Percentiles rank a stretch among this genome's conserved stretches.
Conservation (phyloP, 2,888 invertebrate species). For the Amphipyra berbera region DNA sequence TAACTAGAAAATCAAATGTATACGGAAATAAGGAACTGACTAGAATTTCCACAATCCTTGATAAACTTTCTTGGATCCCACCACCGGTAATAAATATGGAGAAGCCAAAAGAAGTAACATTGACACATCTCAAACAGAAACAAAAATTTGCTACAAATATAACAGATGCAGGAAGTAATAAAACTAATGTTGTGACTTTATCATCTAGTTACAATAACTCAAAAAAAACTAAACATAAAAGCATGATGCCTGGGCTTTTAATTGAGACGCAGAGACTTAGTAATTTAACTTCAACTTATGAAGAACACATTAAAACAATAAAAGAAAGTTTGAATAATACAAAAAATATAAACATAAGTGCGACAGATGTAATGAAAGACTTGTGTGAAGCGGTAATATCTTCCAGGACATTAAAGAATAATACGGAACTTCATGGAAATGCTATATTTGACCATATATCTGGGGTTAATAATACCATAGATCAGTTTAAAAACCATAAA, state of each 20-base stretch:
- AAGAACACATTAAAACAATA: constrained; percentile 12
- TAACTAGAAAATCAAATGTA: constrained; percentile 22
- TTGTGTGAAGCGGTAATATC: background rate
- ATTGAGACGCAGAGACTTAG: constrained; percentile 9
- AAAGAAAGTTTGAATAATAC: constrained; percentile 12
- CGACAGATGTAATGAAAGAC: constrained; percentile 9
- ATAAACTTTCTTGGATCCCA: constrained; percentile 7
- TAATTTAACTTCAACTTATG: constrained; percentile 19
- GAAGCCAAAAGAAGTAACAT: background rate
- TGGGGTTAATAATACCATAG: background rate
- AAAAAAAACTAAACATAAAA: constrained; percentile 30
- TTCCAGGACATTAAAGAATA: background rate
- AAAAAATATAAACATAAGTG: constrained; percentile 10
- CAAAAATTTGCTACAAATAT: background rate
- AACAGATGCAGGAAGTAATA: background rate
- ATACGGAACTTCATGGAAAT: background rate
- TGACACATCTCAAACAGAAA: background rate
- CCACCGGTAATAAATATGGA: background rate
- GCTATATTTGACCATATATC: background rate
- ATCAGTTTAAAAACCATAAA: background rate
- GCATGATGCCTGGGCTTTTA: constrained; percentile 17
- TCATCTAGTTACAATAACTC: constrained; percentile 1
- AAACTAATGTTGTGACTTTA: background rate
- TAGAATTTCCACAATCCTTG: background rate
- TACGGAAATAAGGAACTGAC: background rate